Base-by-base conservation (phyloP, 2,113 vertebrate genomes). In the Hippocampus guttulatus region DNA sequence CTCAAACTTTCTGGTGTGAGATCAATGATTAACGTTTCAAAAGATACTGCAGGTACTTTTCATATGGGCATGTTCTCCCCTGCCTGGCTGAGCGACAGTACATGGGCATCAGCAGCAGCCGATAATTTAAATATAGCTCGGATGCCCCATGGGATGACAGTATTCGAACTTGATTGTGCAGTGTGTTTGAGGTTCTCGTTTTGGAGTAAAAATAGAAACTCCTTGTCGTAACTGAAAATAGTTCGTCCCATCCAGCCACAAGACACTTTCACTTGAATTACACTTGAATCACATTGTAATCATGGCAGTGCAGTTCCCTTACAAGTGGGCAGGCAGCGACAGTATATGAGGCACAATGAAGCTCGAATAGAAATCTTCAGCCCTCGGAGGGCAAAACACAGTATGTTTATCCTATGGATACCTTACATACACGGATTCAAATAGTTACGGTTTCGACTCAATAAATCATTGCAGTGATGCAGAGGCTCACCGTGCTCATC, bases 1-100 rank as follows among this genome's bases (percentile, higher is more conserved):
- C 63, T 74, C 47, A 58, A 58, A 73, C 67, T 70, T 85, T 79
- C 75, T 80, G 80, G 81, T 64, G 70, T 33, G 15, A 18, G 30
- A 14, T 38, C 0, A 64, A 25, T 15, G 11, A 64, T 64, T 45
- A 61, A 61, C 58, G 14, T 6, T 33, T 18, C 16, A 30, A 16
- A 27, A 47, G 41, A 65, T 47, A 25, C 21, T 47, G 41, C 41
- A 47, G 41, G 23, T 64, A 38, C 60, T 38, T 33, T 21, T 12
- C 9, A 63, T 41, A 21, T 23, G 7, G n/a, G 1, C 0, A 25
- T 16, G 25, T 18, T 64, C 45, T 15, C 21, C 41, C 40, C 5
- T 64, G 43, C 27, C 41, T 47, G 41, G 14, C n/a, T 45, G n/a
- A 65, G 43, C 43, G 2, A 47, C 43, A 45, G 12, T 10, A 45